Conservation (phyloP, 2,113 vertebrate species). For the Tenebrosternarchus preto region DNA sequence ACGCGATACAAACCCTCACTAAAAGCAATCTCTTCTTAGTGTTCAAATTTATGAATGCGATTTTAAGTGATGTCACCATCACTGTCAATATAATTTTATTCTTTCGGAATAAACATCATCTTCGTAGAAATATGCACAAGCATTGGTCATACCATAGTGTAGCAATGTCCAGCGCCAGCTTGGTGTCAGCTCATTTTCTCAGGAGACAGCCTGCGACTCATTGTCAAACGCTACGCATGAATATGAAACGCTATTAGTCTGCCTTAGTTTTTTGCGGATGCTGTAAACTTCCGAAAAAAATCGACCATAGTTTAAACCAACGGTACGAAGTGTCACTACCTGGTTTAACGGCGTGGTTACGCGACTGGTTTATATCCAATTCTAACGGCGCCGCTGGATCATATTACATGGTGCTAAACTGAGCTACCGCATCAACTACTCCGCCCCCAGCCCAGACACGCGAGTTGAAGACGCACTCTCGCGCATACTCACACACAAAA, state of each 20-base stretch:
- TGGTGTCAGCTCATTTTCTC: slow-evolving; percentile 7
- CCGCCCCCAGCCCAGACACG: not conserved
- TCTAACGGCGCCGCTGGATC: not conserved
- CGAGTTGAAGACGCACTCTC: not conserved
- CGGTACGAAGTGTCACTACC: not conserved
- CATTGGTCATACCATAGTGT: not conserved
- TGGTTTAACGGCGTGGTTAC: not conserved
- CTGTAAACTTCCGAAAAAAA: no score
- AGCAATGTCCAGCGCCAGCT: not conserved
- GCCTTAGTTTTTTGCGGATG: no score
- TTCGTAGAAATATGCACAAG: not conserved
- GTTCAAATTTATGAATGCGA: not conserved
- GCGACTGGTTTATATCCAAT: not conserved
- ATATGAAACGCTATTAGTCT: no score
- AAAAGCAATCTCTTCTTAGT: no score
- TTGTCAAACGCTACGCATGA: no score
- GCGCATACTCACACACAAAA: no score
- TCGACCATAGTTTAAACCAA: no score
- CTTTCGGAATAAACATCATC: not conserved
- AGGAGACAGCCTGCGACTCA: no score
- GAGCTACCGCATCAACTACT: slow-evolving; percentile 2
- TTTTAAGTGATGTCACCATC: not conserved
- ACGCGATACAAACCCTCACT: no score
- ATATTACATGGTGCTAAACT: not conserved
- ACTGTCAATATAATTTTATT: not conserved